Evolutionary conservation across 2,888 invertebrate genomes (phyloP).

Genomic region (Doris montereyensis): DNA sequence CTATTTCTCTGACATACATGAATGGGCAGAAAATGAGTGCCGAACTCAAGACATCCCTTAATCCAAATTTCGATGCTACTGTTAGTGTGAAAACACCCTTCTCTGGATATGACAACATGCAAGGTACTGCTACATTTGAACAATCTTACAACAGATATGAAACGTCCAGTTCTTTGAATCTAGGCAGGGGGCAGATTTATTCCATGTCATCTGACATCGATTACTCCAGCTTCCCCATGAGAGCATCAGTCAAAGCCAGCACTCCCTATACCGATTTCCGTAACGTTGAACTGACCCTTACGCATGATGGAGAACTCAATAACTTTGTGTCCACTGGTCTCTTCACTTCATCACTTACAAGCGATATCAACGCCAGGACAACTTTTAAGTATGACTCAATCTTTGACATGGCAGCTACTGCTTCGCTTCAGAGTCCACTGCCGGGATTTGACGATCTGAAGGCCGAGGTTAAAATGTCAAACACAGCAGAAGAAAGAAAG

Average conservation of each 20-base stretch:
- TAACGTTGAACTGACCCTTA: conserved; percentile 42
- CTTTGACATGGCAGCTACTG: conserved; percentile 32
- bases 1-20: conserved; percentile 22
- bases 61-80: conserved; percentile 37
- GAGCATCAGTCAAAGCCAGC: conserved; percentile 28
- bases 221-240: conserved; percentile 30
- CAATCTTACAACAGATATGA: conserved; percentile 23
- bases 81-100: conserved; percentile 50
- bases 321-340: conserved; percentile 39
- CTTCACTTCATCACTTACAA: conserved; percentile 42
- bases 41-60: conserved; percentile 25
- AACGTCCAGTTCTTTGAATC: conserved; percentile 26
- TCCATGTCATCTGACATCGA: conserved; percentile 35
- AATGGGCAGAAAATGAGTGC: conserved; percentile 2
- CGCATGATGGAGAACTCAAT: conserved; percentile 38
- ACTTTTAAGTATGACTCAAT: conserved; percentile 33
- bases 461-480: conserved; percentile 30
- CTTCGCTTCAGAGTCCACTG: conserved; percentile 28
- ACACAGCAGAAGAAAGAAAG: conserved; percentile 24
- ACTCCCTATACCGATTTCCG: conserved; percentile 46
- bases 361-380: conserved; percentile 31
- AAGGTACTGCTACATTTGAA: conserved; percentile 29
- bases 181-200: conserved; percentile 16
- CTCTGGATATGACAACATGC: conserved; percentile 36
- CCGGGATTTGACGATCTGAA: conserved; percentile 35